Percentiles rank a stretch among this genome's conserved stretches.
Conservation (phyloP, 2,797 vertebrate species). For the Spondyliosoma cantharus region DNA sequence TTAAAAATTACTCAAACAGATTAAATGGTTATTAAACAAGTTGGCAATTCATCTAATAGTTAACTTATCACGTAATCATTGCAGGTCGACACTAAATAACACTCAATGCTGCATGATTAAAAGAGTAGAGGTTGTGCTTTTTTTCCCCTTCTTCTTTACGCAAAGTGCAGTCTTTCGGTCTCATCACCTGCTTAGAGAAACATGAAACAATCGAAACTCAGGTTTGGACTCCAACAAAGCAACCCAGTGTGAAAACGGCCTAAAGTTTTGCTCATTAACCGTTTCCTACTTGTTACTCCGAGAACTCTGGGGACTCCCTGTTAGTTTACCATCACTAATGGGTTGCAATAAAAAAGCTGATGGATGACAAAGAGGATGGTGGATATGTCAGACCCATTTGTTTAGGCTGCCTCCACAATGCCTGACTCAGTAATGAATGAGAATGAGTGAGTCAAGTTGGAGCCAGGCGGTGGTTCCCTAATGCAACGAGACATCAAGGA, state of each 20-base stretch:
- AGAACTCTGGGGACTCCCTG: conserved; percentile 54
- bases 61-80: no score
- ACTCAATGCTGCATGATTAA: background rate
- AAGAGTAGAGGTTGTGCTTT: background rate
- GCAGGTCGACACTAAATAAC: background rate
- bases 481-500: conserved; percentile 80
- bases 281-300: conserved; percentile 49
- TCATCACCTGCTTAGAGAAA: conserved; percentile 7
- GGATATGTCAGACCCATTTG: conserved; percentile 58
- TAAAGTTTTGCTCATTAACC: conserved; percentile 53
- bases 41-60: no score
- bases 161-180: background rate
- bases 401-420: conserved; percentile 53
- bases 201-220: background rate
- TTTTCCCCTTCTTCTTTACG: background rate
- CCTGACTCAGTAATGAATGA: conserved; percentile 66
- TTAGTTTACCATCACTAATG: conserved; percentile 56
- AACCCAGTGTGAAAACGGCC: conserved; percentile 1
- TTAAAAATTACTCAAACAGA: no score
- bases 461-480: conserved; percentile 60
- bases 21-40: no score
- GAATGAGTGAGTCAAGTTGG: conserved; percentile 55
- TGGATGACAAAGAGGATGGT: conserved; percentile 53
- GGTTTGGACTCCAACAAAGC: conserved; percentile 18
- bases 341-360: conserved; percentile 51